phyloP scores from a whole-genome alignment of 2,797 vertebrate species.

The Liparis tanakae region DNA sequence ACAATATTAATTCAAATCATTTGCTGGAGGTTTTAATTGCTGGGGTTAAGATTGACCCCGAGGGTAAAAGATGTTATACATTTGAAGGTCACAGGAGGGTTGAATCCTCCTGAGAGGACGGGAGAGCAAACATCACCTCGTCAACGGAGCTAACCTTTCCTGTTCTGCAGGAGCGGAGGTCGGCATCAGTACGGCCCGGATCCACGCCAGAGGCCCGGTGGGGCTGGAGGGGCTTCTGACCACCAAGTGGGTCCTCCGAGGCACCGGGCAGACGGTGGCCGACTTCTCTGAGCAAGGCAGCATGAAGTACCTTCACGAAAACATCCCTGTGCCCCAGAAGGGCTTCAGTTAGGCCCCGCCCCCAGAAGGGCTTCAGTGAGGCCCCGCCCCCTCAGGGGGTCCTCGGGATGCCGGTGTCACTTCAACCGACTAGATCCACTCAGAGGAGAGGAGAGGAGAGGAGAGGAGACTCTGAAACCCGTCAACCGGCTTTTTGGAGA shows the following conservation, averaged over 20 bases:
- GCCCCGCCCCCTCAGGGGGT: not conserved
- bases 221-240: constrained; percentile 96
- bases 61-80: too few species aligned
- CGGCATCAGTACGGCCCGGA: constrained; percentile 95
- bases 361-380: constrained; percentile 67
- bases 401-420: too few species aligned
- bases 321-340: constrained; percentile 87
- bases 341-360: constrained; percentile 60
- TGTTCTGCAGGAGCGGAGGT: constrained; percentile 91
- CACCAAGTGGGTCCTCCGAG: constrained; percentile 95
- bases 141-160: not conserved
- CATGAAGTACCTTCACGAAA: constrained; percentile 95
- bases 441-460: constrained; percentile 1
- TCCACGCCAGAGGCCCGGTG: constrained; percentile 96
- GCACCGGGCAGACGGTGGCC: constrained; percentile 91
- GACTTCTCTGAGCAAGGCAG: constrained; percentile 96
- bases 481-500: constrained; percentile 18
- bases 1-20: too few species aligned
- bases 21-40: too few species aligned
- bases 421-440: constrained; percentile 13
- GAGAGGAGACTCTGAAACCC: constrained; percentile 14
- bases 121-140: not conserved
- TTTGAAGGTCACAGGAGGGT: too few species aligned
- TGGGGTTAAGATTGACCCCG: too few species aligned
- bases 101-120: not conserved